phyloP scores from a whole-genome alignment of 2,113 vertebrate species.

The Probosciger aterrimus region DNA sequence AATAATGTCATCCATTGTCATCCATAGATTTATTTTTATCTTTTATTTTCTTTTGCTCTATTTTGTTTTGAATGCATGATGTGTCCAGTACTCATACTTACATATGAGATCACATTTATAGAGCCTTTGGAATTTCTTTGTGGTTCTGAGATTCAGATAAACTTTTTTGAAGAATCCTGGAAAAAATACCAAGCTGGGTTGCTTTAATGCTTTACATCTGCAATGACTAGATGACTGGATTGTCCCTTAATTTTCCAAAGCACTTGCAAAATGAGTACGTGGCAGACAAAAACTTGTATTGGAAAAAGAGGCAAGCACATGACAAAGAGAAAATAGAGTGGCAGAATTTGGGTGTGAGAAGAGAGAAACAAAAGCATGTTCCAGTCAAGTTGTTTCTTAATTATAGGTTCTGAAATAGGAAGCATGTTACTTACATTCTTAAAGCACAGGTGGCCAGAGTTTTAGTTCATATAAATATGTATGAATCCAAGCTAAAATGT shows the following conservation, averaged over 20 bases:
- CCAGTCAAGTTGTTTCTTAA: neutral
- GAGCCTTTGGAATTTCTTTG: neutral
- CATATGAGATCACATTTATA: neutral
- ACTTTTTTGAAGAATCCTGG: neutral
- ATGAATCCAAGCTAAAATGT: neutral
- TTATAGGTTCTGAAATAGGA: slow-evolving; percentile 9
- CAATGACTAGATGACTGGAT: neutral
- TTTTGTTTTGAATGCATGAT: neutral
- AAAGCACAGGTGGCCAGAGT: neutral
- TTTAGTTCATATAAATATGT: neutral
- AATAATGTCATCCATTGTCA: neutral
- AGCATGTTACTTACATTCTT: neutral
- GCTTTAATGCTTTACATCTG: neutral
- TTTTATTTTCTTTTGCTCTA: neutral
- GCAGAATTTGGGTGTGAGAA: neutral
- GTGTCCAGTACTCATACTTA: neutral
- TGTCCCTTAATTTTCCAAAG: slow-evolving; percentile 12
- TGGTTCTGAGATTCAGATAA: neutral
- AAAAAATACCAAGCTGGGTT: neutral
- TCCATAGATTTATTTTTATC: neutral
- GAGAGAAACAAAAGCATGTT: neutral
- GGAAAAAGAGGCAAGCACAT: slow-evolving; percentile 22
- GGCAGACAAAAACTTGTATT: slow-evolving; percentile 31
- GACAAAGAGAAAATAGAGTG: neutral
- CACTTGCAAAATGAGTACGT: neutral